These are phyloP conservation scores for Spatula clypeata DNA, from an alignment of 2,797 vertebrate genomes.

Conservation along the genomic window DNA sequence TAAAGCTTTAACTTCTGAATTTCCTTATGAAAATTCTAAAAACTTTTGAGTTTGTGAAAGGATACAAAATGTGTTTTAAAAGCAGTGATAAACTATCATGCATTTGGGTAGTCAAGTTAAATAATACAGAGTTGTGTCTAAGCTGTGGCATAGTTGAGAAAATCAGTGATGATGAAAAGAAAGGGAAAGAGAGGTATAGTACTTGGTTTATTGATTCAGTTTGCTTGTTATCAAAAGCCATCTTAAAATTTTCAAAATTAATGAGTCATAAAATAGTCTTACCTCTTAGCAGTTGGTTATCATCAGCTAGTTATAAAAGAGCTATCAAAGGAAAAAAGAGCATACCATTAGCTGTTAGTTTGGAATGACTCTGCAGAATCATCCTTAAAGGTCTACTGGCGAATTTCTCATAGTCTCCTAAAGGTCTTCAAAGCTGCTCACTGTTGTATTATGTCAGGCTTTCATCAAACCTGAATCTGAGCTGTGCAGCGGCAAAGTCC, in stretches of 20 bases:
- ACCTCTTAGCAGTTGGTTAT: conserved; percentile 46
- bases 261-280: conserved; percentile 26
- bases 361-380: conserved; percentile 61
- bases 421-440: not conserved
- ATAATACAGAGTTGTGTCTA: not conserved
- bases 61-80: not conserved
- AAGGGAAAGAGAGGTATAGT: not conserved
- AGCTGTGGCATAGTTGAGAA: conserved; percentile 2
- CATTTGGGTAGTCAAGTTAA: not conserved
- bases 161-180: not conserved
- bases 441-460: not conserved
- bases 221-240: conserved; percentile 47
- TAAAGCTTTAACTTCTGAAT: not conserved
- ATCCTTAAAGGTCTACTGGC: conserved; percentile 28
- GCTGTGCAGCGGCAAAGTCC: not conserved
- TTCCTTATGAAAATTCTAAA: not conserved
- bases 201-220: conserved; percentile 16
- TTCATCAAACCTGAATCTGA: not conserved
- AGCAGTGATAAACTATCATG: not conserved
- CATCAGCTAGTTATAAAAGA: conserved; percentile 32
- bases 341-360: conserved; percentile 24
- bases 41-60: not conserved
- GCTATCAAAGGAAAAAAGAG: not conserved
- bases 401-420: conserved; percentile 17
- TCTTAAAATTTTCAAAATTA: conserved; percentile 49